A percentile compares a stretch with the other conserved stretches of the same genome.
phyloP scores from a whole-genome alignment of 2,113 vertebrate genomes.

The Proteles cristata region DNA sequence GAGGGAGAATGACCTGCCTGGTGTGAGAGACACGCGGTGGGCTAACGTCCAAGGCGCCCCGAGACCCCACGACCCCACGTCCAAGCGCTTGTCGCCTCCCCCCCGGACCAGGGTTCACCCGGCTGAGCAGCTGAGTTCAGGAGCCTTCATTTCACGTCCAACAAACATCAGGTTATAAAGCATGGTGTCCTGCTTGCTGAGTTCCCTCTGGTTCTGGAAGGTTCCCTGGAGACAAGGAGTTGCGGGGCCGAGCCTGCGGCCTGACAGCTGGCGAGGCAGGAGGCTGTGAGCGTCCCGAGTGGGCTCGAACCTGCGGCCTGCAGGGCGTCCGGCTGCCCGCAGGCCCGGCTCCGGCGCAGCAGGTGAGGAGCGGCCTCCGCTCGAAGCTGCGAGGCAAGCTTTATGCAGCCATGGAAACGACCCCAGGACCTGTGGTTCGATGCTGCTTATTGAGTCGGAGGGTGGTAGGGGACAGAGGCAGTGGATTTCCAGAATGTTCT shows the following conservation, averaged over 20 bases:
- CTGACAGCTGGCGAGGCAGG: neutral
- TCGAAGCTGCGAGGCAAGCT: neutral
- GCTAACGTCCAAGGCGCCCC: neutral
- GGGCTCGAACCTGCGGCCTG: neutral
- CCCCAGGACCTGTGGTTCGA: neutral
- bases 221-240: neutral
- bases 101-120: neutral
- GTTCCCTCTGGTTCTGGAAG: neutral
- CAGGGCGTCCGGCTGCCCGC: fast-evolving
- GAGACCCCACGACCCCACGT: fast-evolving
- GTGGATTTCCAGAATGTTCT: neutral
- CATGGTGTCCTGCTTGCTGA: neutral
- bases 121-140: neutral
- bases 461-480: neutral
- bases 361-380: neutral
- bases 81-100: neutral
- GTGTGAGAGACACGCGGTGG: neutral
- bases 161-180: neutral
- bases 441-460: too few species aligned
- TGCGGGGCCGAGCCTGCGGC: neutral
- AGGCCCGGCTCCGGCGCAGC: neutral
- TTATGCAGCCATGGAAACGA: neutral
- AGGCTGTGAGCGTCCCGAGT: neutral
- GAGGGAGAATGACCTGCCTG: neutral
- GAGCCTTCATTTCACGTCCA: neutral